Base-by-base conservation (phyloP, 2,888 invertebrate genomes). In the Scaptomyza tumidula region DNA sequence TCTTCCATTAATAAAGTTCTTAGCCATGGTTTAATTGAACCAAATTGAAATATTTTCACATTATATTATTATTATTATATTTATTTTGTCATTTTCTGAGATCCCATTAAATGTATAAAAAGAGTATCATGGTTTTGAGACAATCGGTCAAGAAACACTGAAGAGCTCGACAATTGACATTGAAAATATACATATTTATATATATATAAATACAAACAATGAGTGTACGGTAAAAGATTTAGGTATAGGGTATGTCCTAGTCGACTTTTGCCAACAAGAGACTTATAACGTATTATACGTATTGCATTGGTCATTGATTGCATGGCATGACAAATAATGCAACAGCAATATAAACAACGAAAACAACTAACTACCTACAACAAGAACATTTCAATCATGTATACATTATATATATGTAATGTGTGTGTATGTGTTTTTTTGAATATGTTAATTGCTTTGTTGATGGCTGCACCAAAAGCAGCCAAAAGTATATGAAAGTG, bases 371-470 rank as follows among this genome's bases (percentile, higher is more conserved):
- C 57, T 52, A 33, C 39, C 27, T 49, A 49, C 45, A 48, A 39
- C 44, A 70, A 56, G 44, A 71, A 73, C 55, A 71, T 50, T 63
- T 68, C 69, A 74, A 74, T 72, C 69, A 33, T 7, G 7, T 29
- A 29, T 56, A 74, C 53, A 74, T 33, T 73, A 43, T 37, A 61
- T 24, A 48, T 14, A 13, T 48, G 11, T 58, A 6, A 35, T 24
- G 5, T 43, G 16, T 27, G 13, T 45, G 19, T 14, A 6, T 55
- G 13, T 16, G 9, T 46, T 35, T 53, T 35, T 57, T 45, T 61
- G 7, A 39, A 55, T 73, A 63, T 81, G 70, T 73, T 71, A 79
- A 85, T 79, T 79, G 75, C 69, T 64, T 81, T 81, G 79, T 78
- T 75, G 78, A 61, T 78, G 81, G 62, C 69, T 24, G 5, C 24